Percentiles rank a stretch among this genome's conserved stretches.
phyloP scores from a whole-genome alignment of 2,888 invertebrate species.

The Pomacea canaliculata region DNA sequence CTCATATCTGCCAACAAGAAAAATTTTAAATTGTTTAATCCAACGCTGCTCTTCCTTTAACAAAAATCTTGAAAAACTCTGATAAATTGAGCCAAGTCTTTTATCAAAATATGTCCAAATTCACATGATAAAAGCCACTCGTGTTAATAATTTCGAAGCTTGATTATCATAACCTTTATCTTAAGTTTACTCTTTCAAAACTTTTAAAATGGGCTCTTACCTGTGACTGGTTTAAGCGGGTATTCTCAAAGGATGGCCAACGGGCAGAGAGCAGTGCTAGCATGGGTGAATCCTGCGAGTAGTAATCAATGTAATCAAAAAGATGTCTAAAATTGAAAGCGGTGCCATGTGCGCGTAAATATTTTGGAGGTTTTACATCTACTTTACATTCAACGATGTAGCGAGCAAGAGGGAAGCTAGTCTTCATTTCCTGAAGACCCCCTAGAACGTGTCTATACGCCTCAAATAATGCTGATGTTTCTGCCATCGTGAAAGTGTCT shows the following conservation, averaged over 20 bases:
- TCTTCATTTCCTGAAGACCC: slow-evolving; percentile 76
- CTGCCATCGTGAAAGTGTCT: slow-evolving; percentile 76
- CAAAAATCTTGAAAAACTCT: too few species aligned
- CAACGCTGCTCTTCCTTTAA: too few species aligned
- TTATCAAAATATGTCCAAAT: too few species aligned
- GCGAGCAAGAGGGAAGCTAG: slow-evolving; percentile 37
- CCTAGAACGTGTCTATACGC: slow-evolving; percentile 82
- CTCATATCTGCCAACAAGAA: too few species aligned
- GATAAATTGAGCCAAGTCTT: too few species aligned
- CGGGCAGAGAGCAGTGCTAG: neutral
- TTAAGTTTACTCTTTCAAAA: too few species aligned
- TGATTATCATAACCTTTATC: too few species aligned
- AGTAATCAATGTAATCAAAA: too few species aligned
- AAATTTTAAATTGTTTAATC: too few species aligned
- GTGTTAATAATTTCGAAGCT: too few species aligned
- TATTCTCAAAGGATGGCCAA: neutral
- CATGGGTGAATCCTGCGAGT: neutral
- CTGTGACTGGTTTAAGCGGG: neutral
- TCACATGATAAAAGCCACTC: too few species aligned
- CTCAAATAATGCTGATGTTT: slow-evolving; percentile 85
- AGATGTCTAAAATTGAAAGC: neutral
- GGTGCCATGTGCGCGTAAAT: neutral
- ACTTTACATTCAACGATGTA: neutral
- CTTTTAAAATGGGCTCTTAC: neutral
- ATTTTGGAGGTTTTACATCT: neutral